These are phyloP conservation scores for Anthopleura xanthogrammica DNA, from an alignment of 92 coral and sea anemone genomes.

Conservation along the genomic window DNA sequence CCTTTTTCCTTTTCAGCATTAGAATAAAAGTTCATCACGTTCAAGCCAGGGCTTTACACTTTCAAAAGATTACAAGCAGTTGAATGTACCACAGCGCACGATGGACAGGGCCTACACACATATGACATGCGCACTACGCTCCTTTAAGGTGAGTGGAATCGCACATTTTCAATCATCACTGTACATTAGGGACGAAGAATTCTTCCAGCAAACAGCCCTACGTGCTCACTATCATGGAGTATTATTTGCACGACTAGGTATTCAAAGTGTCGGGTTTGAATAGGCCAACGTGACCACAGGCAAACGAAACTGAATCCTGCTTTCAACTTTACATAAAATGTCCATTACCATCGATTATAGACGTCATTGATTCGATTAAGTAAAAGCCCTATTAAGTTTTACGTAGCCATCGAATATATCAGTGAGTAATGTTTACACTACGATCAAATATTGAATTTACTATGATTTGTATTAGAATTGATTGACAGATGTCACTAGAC, in stretches of 20 bases:
- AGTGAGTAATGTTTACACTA: not conserved
- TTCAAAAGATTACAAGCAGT: too few species aligned
- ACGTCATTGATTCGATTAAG: not conserved
- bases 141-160: not conserved
- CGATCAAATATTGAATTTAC: not conserved
- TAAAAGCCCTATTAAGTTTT: not conserved
- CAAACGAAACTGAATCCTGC: not conserved
- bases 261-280: not conserved
- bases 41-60: too few species aligned
- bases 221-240: not conserved
- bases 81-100: too few species aligned
- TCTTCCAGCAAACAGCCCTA: not conserved
- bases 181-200: not conserved
- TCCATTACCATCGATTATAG: not conserved
- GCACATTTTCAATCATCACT: not conserved
- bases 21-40: too few species aligned
- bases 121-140: not conserved
- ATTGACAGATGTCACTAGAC: not conserved
- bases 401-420: not conserved
- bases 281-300: slow-evolving; percentile 3
- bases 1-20: too few species aligned
- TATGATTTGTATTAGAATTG: not conserved
- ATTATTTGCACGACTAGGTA: not conserved
- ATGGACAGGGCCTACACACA: not conserved
- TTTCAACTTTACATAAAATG: not conserved